Evolutionary conservation across 2,113 vertebrate genomes (phyloP).

Genomic region (Chaetorhynchus papuensis): DNA sequence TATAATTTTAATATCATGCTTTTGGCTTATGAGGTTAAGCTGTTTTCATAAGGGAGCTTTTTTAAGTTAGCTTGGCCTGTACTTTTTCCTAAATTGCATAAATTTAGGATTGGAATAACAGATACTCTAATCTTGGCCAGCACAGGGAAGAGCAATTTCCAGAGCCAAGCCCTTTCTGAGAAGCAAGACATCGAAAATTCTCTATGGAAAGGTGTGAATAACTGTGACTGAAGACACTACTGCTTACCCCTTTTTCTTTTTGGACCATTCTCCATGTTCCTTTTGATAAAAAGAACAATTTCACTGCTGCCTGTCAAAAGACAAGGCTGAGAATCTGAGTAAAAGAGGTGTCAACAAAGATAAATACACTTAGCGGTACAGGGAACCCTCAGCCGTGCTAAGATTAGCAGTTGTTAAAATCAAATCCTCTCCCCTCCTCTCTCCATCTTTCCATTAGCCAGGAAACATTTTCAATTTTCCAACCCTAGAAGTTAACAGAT

Average conservation of each 20-base stretch:
- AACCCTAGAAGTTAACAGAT: background rate
- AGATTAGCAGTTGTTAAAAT: background rate
- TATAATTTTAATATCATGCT: background rate
- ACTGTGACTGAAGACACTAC: background rate
- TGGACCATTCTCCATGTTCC: rapidly evolving
- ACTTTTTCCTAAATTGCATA: background rate
- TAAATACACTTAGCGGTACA: background rate
- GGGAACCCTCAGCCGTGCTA: background rate
- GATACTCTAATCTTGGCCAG: background rate
- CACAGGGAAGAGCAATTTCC: background rate
- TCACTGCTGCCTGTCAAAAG: background rate
- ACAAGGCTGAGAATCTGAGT: background rate
- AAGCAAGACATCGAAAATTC: background rate
- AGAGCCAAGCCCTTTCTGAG: background rate
- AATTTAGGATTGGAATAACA: background rate
- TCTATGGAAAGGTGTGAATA: background rate
- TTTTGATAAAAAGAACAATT: background rate
- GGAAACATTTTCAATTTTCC: background rate
- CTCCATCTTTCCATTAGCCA: background rate
- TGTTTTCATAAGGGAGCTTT: background rate
- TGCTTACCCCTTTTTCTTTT: background rate
- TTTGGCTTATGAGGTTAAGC: background rate
- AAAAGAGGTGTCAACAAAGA: background rate
- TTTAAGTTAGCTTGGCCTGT: background rate
- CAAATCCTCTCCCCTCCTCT: background rate